Evolutionary conservation across 1,140 invertebrate genomes (phyloP), one percentile per base, ranked within the genome.

Genomic region (Cydia splendana): DNA sequence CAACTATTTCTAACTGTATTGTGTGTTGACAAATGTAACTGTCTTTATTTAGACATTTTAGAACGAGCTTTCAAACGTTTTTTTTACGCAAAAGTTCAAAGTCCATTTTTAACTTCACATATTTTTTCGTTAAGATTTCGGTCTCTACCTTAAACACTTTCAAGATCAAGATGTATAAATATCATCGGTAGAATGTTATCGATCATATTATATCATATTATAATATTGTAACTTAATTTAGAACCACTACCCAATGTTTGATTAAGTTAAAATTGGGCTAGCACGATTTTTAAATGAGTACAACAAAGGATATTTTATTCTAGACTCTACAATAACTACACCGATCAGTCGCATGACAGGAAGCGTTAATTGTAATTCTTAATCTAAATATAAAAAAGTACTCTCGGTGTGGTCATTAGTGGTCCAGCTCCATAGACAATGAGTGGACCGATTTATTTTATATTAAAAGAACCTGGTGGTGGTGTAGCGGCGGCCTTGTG

Each of bases 11-110:
- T 71, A 71, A 42, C 67, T 42, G 67, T 42, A 45, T 71, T 71
- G 30, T 71, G 67, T n/a, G 67, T 71, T 71, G 67, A 71, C 67
- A 45, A 71, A 71, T 38, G 24, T 71, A 71, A 71, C 67, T 38
- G 67, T 38, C 13, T 42, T 42, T 71, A 71, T 71, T 71, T 71
- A 24, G 24, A 24, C 0, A 24, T 24, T 24, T 24, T 24, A 42
- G 67, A 71, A 18, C 67, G 24, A 34, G 28, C 30, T 67, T 67
- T n/a, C 30, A 67, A 34, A 69, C 28, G 5, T 13, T 65, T 30
- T 65, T 30, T 18, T 18, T 20, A 4, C 6, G 18, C n/a, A 20
- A 18, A 7, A 57, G n/a, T n/a, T 18, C 53, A 57, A 57, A 57
- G n/a, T 57, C 18, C n/a, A 57, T 57, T n/a, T 57, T 18, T 18